phyloP scores from a whole-genome alignment of 2,888 invertebrate genomes.

The Thelaira solivaga region DNA sequence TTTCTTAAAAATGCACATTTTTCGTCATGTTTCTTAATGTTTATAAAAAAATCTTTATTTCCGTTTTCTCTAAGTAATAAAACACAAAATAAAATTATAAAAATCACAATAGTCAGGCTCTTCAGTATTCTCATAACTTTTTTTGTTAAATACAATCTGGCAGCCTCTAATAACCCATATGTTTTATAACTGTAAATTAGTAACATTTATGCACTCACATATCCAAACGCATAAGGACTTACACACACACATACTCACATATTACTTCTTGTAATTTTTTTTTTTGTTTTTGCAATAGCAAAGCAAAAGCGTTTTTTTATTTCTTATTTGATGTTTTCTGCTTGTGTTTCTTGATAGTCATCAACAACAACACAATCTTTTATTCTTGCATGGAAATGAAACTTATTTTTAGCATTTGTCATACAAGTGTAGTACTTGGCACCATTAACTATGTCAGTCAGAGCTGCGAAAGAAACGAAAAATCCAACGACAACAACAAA shows the following conservation, averaged over 20 bases:
- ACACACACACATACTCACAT: not conserved
- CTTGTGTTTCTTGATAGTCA: not conserved
- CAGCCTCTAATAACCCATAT: constrained; percentile 48
- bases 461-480: constrained; percentile 52
- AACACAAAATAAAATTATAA: too few species aligned
- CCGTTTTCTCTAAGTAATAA: too few species aligned
- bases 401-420: constrained; percentile 63
- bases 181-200: constrained; percentile 53
- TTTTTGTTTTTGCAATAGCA: constrained; percentile 29
- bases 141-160: too few species aligned
- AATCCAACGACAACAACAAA: constrained; percentile 25
- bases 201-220: constrained; percentile 23
- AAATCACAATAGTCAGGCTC: too few species aligned
- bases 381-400: constrained; percentile 39
- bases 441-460: constrained; percentile 67
- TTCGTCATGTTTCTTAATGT: too few species aligned
- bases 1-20: too few species aligned
- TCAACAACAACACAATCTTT: constrained; percentile 8
- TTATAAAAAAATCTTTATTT: too few species aligned
- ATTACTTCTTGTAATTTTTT: constrained; percentile 10
- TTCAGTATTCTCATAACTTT: too few species aligned
- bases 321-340: not conserved
- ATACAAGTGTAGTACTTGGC: constrained; percentile 65
- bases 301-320: constrained; percentile 42
- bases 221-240: constrained; percentile 7